Conservation (phyloP, 2,888 invertebrate species). For the Molanna angustata region DNA sequence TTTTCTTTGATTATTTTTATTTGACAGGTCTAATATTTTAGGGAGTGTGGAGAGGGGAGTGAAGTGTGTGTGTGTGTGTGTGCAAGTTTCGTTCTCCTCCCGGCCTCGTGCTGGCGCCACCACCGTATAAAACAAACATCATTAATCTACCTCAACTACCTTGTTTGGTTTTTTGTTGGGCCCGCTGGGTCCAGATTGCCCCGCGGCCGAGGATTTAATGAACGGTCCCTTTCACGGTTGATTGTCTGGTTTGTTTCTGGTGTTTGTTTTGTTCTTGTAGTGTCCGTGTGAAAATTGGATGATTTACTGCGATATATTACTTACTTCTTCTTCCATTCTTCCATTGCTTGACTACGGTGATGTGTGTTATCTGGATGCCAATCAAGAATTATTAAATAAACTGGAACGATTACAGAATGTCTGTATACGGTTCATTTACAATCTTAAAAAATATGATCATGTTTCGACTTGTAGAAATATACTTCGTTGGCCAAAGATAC, state of each 20-base stretch:
- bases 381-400: too few species aligned
- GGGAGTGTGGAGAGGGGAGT: background rate
- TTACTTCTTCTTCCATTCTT: too few species aligned
- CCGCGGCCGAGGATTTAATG: slow-evolving; percentile 24
- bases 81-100: background rate
- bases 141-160: slow-evolving; percentile 28
- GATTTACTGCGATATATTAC: slow-evolving; percentile 23
- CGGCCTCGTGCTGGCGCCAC: slow-evolving; percentile 21
- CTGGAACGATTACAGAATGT: too few species aligned
- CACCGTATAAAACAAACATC: slow-evolving; percentile 29
- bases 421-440: too few species aligned
- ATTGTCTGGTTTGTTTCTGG: slow-evolving; percentile 16
- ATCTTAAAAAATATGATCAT: too few species aligned
- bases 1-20: slow-evolving; percentile 23
- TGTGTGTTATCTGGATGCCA: too few species aligned
- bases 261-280: slow-evolving; percentile 19
- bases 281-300: slow-evolving; percentile 28
- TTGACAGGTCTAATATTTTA: slow-evolving; percentile 25
- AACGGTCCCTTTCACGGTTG: slow-evolving; percentile 26
- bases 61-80: too few species aligned
- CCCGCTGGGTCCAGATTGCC: slow-evolving; percentile 3
- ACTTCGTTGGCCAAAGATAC: too few species aligned
- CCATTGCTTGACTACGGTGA: too few species aligned
- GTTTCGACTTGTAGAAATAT: too few species aligned
- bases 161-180: slow-evolving; percentile 19